Conservation (phyloP, 2,888 invertebrate species). For the Octodonta nipae region DNA sequence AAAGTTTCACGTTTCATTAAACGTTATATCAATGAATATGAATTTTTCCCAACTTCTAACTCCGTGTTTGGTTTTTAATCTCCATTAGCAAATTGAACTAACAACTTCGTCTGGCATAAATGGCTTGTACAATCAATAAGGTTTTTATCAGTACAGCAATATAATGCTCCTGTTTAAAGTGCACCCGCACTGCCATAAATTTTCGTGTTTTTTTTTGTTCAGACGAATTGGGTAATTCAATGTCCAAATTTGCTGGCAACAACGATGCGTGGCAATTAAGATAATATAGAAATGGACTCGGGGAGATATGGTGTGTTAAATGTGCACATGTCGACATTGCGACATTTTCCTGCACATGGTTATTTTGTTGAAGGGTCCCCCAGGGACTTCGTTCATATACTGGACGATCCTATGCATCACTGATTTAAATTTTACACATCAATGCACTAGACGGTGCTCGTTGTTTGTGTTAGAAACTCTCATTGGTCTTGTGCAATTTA, state of each 20-base stretch:
- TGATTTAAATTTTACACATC: slow-evolving; percentile 26
- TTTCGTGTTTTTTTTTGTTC: no score
- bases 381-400: slow-evolving; percentile 14
- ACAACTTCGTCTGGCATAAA: no score
- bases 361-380: slow-evolving; percentile 23
- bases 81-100: no score
- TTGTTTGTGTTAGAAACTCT: slow-evolving; percentile 8
- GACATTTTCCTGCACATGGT: slow-evolving; percentile 26
- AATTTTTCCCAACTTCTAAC: no score
- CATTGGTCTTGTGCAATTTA: no score
- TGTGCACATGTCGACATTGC: slow-evolving; percentile 20
- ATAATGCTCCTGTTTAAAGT: no score
- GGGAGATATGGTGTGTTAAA: slow-evolving; percentile 25
- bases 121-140: no score
- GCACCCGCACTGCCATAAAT: no score
- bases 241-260: slow-evolving; percentile 11
- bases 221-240: slow-evolving; percentile 4
- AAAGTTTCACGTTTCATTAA: no score
- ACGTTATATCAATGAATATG: no score
- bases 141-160: no score
- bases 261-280: slow-evolving; percentile 20
- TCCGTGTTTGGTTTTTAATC: no score
- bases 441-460: slow-evolving; percentile 19
- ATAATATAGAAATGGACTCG: slow-evolving; percentile 21
- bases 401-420: slow-evolving; percentile 17